Base-by-base conservation (phyloP, 2,797 vertebrate species). In the Apogon talboti region DNA sequence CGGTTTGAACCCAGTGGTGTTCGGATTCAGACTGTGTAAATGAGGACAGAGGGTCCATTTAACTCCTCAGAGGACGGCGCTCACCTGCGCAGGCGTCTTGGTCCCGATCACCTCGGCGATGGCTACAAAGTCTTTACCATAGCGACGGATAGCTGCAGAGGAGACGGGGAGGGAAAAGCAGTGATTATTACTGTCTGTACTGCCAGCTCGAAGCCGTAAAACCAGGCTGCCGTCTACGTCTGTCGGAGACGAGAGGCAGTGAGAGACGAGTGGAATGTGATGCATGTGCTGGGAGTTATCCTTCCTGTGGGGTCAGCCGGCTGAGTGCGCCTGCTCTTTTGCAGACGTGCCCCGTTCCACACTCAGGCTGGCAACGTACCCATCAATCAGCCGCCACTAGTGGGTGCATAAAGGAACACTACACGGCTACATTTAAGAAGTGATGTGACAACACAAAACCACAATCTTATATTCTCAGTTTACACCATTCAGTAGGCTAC, bases 61-160 rank as follows among this genome's bases (percentile, higher is more conserved):
- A 28, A 28, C 24, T 28, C 24, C 24, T 28, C 24, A 92, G 81
- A 92, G 88, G 7, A 91, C 84, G 81, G 4, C 6, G 24, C 94
- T 94, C 82, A 97, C 96, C 90, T 97, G 96, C 54, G 94, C 92
- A 1, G 94, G 87, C 0, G 95, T 97, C 88, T 97, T 98, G 75
- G 95, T 98, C 53, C 96, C 94, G 2, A 97, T 95, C 82, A 97
- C 96, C 71, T 96, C 96, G 0, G 96, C 95, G 8, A 97, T 95
- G 78, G 96, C 95, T 3, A 90, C 79, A 44, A 98, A 95, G 88
- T 98, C 95, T 87, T 95, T 96, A 14, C 96, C 96, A 0, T 97
- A 97, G 44, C 94, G 94, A 19, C 96, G 94, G 78, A 97, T 95
- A 10, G 96, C 96, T 98, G 61, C 3, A 48, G 21, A 41, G 30